These are phyloP conservation scores for Samia ricini DNA, from an alignment of 1,140 invertebrate genomes.

Conservation along the genomic window DNA sequence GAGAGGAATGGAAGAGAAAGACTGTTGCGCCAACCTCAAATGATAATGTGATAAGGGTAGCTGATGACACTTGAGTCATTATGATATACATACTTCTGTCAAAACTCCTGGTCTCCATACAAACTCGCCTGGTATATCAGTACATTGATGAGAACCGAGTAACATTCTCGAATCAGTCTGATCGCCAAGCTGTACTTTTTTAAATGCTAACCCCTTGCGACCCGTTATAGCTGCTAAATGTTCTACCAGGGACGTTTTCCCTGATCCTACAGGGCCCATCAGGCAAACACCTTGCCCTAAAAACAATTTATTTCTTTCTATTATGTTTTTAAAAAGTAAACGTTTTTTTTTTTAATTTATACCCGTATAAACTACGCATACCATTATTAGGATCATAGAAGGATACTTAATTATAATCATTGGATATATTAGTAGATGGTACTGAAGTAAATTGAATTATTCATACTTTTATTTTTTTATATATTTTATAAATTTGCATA, in stretches of 20 bases:
- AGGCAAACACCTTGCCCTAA: conserved; percentile 87
- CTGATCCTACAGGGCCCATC: conserved; percentile 94
- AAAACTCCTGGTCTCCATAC: conserved; percentile 96
- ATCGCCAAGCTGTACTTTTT: conserved; percentile 96
- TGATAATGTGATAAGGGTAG: too few relatives aligned
- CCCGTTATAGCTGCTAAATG: conserved; percentile 91
- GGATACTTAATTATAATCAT: too few relatives aligned
- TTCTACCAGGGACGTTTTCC: conserved; percentile 95
- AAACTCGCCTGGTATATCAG: conserved; percentile 98
- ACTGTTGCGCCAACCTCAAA: too few relatives aligned
- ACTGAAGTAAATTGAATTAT: too few relatives aligned
- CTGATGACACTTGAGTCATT: too few relatives aligned
- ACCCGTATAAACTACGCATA: too few relatives aligned
- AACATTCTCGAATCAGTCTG: conserved; percentile 98
- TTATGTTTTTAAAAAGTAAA: not conserved
- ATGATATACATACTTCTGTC: conserved; percentile 81
- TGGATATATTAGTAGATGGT: too few relatives aligned
- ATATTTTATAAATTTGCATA: too few relatives aligned
- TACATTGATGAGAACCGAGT: conserved; percentile 96
- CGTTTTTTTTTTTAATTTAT: too few relatives aligned
- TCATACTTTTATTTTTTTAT: too few relatives aligned
- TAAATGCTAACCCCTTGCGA: conserved; percentile 78
- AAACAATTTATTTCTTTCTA: not conserved
- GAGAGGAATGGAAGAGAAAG: too few relatives aligned
- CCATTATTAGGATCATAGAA: too few relatives aligned